A percentile compares a stretch with the other conserved stretches of the same genome.
These are phyloP conservation scores for Maconellicoccus hirsutus DNA, from an alignment of 1,140 invertebrate genomes.

Conservation along the genomic window DNA sequence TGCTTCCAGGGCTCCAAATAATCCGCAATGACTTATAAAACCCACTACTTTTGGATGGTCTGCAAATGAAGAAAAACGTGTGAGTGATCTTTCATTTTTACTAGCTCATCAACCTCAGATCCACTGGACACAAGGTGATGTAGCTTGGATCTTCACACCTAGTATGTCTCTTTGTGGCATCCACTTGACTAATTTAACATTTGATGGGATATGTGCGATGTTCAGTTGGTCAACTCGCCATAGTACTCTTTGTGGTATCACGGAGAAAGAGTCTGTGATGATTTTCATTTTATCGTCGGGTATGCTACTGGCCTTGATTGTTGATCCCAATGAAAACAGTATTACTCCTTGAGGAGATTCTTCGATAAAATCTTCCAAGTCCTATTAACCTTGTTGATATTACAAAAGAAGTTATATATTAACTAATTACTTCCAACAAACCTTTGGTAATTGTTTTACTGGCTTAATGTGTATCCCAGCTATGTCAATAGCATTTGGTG, in stretches of 20 bases:
- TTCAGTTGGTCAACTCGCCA: slow-evolving; percentile 51
- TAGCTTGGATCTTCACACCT: slow-evolving; percentile 36
- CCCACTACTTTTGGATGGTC: slow-evolving; percentile 36
- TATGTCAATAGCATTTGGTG: slow-evolving; percentile 33
- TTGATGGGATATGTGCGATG: slow-evolving; percentile 34
- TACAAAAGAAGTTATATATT: too few relatives aligned
- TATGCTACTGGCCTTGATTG: slow-evolving; percentile 1
- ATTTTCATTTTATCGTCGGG: slow-evolving; percentile 12
- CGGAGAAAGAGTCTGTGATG: slow-evolving; percentile 17
- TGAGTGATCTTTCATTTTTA: too few relatives aligned
- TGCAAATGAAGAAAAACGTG: too few relatives aligned
- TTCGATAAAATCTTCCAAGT: slow-evolving; percentile 45
- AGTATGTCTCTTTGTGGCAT: slow-evolving; percentile 47
- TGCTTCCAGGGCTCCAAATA: slow-evolving; percentile 37
- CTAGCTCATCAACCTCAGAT: too few relatives aligned
- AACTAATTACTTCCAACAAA: slow-evolving; percentile 24
- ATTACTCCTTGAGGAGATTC: slow-evolving; percentile 46
- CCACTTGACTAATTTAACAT: slow-evolving; percentile 45
- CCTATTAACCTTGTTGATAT: slow-evolving; percentile 33
- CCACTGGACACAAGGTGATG: too few relatives aligned
- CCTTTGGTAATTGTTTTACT: slow-evolving; percentile 22
- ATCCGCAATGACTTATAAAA: slow-evolving; percentile 40
- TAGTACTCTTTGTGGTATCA: slow-evolving; percentile 45
- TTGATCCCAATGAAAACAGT: slow-evolving; percentile 52
- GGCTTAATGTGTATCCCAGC: slow-evolving; percentile 32